These are phyloP conservation scores for Temnopleurus reevesii DNA, from an alignment of 53 echinoderm and acorn worm genomes.

Conservation along the genomic window DNA sequence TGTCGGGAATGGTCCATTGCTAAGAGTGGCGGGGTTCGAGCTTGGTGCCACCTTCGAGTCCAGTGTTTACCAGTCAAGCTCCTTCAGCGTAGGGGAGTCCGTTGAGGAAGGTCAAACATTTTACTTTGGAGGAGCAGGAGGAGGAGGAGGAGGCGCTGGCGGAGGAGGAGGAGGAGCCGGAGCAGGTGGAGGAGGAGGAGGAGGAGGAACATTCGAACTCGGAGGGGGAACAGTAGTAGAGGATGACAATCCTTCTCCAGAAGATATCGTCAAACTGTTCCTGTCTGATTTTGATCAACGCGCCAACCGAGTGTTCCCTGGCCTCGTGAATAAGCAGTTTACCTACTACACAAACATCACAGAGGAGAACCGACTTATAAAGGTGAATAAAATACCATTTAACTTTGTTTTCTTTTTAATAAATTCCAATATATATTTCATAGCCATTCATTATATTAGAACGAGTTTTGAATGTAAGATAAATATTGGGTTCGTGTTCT, in stretches of 20 bases:
- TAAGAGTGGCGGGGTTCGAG: background rate
- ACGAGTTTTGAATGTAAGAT: too few relatives aligned
- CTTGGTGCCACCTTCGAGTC: background rate
- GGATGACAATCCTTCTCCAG: background rate
- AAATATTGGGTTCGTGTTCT: too few relatives aligned
- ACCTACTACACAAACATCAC: constrained; percentile 70
- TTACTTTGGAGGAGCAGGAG: background rate
- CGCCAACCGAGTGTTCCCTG: constrained; percentile 60
- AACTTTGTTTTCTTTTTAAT: background rate
- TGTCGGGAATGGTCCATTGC: background rate
- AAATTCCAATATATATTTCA: too few relatives aligned
- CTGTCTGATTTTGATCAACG: constrained; percentile 58
- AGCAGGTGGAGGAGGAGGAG: background rate
- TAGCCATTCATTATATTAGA: too few relatives aligned
- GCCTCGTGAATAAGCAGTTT: constrained; percentile 66
- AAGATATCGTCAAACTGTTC: constrained; percentile 12
- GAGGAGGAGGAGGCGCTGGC: background rate
- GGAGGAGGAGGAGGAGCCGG: background rate
- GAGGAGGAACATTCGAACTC: background rate
- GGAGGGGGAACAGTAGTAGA: background rate
- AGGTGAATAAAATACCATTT: constrained; percentile 40
- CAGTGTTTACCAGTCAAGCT: background rate
- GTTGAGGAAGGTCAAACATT: background rate
- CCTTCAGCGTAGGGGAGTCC: background rate
- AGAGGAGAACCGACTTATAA: constrained; percentile 58